A percentile compares a stretch with the other conserved stretches of the same genome.
Evolutionary conservation across 1,140 invertebrate genomes (phyloP).

Genomic region (Drosophila tristis): DNA sequence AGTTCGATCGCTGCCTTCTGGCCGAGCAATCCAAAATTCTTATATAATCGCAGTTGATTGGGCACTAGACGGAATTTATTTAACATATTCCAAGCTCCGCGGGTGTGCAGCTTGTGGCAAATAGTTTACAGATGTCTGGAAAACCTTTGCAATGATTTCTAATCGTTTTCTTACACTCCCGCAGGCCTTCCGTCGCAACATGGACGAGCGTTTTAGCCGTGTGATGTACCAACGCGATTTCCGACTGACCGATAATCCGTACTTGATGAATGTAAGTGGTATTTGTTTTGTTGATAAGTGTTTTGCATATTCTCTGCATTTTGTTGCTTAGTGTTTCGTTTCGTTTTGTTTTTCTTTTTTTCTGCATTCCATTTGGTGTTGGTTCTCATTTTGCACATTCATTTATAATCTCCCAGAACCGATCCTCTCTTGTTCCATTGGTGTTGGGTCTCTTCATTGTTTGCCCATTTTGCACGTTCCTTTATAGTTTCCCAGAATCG

Average conservation of each 20-base stretch:
- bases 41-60: slow-evolving; percentile 72
- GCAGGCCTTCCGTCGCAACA: slow-evolving; percentile 85
- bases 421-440: too few relatives aligned
- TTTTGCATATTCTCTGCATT: background rate
- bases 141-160: slow-evolving; percentile 28
- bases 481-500: background rate
- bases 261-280: slow-evolving; percentile 85
- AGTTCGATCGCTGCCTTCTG: slow-evolving; percentile 63
- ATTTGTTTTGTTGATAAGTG: slow-evolving; percentile 1
- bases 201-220: slow-evolving; percentile 85
- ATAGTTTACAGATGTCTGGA: background rate
- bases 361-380: background rate
- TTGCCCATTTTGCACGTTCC: slow-evolving; percentile 6
- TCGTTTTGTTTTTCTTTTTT: background rate
- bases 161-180: slow-evolving; percentile 30
- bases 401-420: background rate
- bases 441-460: background rate
- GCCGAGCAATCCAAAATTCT: slow-evolving; percentile 60
- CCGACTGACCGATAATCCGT: slow-evolving; percentile 85
- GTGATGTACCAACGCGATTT: slow-evolving; percentile 85
- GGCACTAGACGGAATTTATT: slow-evolving; percentile 57
- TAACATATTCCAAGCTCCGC: slow-evolving; percentile 49
- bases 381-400: background rate
- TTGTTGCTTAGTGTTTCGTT: slow-evolving; percentile 1
- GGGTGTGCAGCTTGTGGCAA: background rate